Base-by-base conservation (phyloP, 2,113 vertebrate species). In the Stercorarius parasiticus region DNA sequence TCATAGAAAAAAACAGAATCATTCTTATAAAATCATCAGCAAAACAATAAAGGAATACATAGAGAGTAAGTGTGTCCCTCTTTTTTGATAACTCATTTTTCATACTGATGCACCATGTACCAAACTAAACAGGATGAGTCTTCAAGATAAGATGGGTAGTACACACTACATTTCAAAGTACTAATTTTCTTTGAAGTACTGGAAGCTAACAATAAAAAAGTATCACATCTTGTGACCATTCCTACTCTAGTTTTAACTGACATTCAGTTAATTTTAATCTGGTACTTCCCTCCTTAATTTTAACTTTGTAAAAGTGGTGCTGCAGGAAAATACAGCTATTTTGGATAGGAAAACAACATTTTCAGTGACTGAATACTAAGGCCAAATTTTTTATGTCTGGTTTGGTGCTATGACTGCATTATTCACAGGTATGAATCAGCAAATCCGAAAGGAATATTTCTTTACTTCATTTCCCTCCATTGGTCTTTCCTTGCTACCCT, bases 391-490 rank as follows among this genome's bases (percentile, higher is more conserved):
- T 93, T 73, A 86, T 95, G 70, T 84, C 58, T 91, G 79, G n/a
- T 95, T 96, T 95, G 77, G 80, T 95, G 92, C 77, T 93, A 52
- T 67, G 65, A 47, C 74, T 95, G 76, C 77, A 92, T 95, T 96
- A 97, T 91, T 96, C 94, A 96, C 89, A 93, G 89, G 78, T 97
- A 86, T 97, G 96, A 98, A 97, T 97, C 97, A 97, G 97, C 96
- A 97, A 82, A 97, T 95, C 90, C 96, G 90, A 98, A 98, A 98
- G 71, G 90, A 95, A 92, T 96, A 92, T 82, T 97, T 97, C 76
- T 95, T 95, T 93, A 86, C 78, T 96, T 91, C 83, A 94, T 96
- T 97, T 97, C 79, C 56, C 77, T 96, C 92, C 84, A 94, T 67
- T 97, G 86, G 77, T 97, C 87, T 97, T 82, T 96, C 91, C 78